Base-by-base conservation (phyloP, 2,888 invertebrate species). In the Drosophila subquinaria region DNA sequence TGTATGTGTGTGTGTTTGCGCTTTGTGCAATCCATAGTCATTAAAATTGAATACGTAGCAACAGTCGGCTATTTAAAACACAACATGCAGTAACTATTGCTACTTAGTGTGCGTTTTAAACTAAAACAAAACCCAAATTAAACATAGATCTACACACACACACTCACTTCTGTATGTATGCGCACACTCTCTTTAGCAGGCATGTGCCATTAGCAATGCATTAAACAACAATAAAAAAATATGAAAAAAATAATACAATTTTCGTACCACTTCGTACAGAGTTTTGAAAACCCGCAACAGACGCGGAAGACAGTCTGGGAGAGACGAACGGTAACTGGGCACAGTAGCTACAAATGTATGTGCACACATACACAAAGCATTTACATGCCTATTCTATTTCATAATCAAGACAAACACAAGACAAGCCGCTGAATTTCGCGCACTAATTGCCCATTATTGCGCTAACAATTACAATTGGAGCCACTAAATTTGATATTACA, bases 81-180 rank as follows among this genome's bases (percentile, higher is more conserved):
- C 45, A 76, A 45, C 56, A 40, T 67, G 62, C 68, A 73, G 67
- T 68, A 47, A 50, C 45, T 82, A 83, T 82, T 83, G 81, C 89
- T 90, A 89, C 90, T 89, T 90, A 89, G 88, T 88, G 87, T 89
- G 90, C 86, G 90, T 89, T 90, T 91, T 82, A 91, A 90, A 90
- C 90, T 90, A 90, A 91, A 89, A 88, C 90, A 90, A 91, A 91
- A 85, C 81, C 90, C 43, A 78, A 69, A 65, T 73, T 67, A 69
- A 65, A 48, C 45, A 72, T 23, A 60, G 20, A 51, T 45, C 48
- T 8, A 57, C 38, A 57, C 38, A n/a, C 45, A 77, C 20, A 55
- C 53, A 67, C 35, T 53, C 36, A 56, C 38, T 43, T n/a, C 48
- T 68, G 87, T 89, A 15, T 38, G 17, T 13, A 30, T 36, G 15